Evolutionary conservation across 2,888 invertebrate genomes (phyloP).

Genomic region (Scaptomyza polygonia): DNA sequence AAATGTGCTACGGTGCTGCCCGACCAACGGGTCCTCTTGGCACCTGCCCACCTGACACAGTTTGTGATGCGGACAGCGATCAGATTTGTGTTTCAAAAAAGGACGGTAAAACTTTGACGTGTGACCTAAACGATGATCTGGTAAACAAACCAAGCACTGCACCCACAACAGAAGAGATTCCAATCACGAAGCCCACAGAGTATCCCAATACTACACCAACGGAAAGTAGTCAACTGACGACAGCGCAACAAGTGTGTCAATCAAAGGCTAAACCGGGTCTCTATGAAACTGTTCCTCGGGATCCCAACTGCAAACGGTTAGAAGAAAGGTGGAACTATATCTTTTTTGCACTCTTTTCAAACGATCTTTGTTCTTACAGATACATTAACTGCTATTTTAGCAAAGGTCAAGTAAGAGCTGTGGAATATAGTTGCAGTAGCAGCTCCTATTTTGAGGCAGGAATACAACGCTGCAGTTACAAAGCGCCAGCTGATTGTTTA

Average conservation of each 20-base stretch:
- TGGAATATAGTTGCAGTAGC: conserved; percentile 59
- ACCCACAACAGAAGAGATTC: not conserved
- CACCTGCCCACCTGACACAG: conserved; percentile 69
- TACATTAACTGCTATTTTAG: conserved; percentile 73
- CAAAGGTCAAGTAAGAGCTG: conserved; percentile 47
- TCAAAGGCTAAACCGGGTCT: conserved; percentile 60
- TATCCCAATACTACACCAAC: conserved; percentile 2
- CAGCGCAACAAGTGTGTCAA: conserved; percentile 67
- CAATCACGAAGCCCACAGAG: not conserved
- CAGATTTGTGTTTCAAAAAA: conserved; percentile 65
- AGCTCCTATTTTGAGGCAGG: conserved; percentile 64
- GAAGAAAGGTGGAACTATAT: not conserved
- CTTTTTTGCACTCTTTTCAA: not conserved
- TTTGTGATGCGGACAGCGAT: conserved; percentile 76
- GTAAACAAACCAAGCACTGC: conserved; percentile 30
- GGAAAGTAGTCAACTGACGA: conserved; percentile 9
- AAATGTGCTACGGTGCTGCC: conserved; percentile 80
- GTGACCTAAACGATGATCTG: conserved; percentile 66
- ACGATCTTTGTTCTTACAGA: conserved; percentile 55
- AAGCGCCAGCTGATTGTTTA: conserved; percentile 67
- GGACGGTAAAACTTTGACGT: conserved; percentile 56
- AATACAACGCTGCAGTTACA: conserved; percentile 58
- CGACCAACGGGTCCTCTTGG: conserved; percentile 72
- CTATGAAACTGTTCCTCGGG: conserved; percentile 71
- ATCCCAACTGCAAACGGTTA: conserved; percentile 75